Percentiles rank a stretch among this genome's conserved stretches.
These are phyloP conservation scores for Sylvicola fuscatus DNA, from an alignment of 2,888 invertebrate genomes.

Conservation along the genomic window DNA sequence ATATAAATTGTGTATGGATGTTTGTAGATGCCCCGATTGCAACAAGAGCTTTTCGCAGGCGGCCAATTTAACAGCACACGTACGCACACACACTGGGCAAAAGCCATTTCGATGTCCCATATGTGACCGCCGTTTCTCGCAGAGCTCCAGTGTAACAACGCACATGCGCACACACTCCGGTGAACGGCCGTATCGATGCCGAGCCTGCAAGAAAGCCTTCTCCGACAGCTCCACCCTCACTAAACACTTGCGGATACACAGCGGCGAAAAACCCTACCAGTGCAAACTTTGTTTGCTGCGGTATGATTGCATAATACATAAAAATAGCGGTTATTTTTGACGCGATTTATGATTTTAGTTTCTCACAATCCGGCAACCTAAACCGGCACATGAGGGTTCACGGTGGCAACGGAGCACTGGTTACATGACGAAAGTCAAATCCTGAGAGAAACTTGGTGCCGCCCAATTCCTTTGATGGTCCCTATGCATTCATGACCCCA, in stretches of 20 bases:
- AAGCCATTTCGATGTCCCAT: constrained; percentile 97
- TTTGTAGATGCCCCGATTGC: constrained; percentile 58
- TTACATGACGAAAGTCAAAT: constrained; percentile 34
- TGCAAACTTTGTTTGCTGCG: constrained; percentile 89
- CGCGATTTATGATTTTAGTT: constrained; percentile 26
- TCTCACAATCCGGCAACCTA: constrained; percentile 95
- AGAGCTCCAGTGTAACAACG: constrained; percentile 87
- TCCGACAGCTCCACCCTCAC: constrained; percentile 97
- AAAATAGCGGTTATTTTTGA: background rate
- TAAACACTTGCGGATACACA: constrained; percentile 66
- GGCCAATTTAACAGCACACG: constrained; percentile 94
- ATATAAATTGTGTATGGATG: background rate
- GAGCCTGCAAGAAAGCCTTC: constrained; percentile 94
- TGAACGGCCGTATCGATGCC: constrained; percentile 90
- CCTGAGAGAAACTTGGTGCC: background rate
- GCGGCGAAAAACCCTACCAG: constrained; percentile 92
- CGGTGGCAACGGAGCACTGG: constrained; percentile 39
- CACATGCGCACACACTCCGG: constrained; percentile 99
- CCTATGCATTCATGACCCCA: background rate
- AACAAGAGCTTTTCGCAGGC: constrained; percentile 96
- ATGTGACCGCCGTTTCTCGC: constrained; percentile 91
- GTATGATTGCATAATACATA: constrained; percentile 15
- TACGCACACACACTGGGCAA: constrained; percentile 39
- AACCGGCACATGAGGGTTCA: constrained; percentile 99
- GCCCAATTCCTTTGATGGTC: background rate